Evolutionary conservation across 2,888 invertebrate genomes (phyloP).

Genomic region (Myopa tessellatipennis): DNA sequence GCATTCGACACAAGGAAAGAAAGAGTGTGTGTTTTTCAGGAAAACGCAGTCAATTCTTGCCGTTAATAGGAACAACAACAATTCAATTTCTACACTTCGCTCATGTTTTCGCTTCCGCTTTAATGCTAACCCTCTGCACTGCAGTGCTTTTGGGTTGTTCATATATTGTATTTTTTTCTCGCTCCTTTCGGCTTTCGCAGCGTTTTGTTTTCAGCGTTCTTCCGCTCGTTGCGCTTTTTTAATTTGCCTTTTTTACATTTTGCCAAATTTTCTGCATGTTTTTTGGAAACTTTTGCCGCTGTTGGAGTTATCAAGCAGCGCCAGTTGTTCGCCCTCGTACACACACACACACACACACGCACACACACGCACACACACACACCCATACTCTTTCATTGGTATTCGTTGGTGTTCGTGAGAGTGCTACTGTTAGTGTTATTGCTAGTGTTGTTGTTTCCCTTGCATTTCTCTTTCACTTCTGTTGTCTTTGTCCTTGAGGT

Average conservation of each 20-base stretch:
- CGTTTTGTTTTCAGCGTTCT: not conserved
- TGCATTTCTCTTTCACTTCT: not conserved
- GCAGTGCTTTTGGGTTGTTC: conserved; percentile 4
- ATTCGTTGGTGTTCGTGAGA: not conserved
- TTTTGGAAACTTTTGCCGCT: conserved; percentile 8
- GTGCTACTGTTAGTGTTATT: not conserved
- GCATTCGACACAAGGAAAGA: too few relatives aligned
- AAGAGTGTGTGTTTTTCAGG: too few relatives aligned
- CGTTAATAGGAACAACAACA: not conserved
- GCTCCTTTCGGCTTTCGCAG: not conserved
- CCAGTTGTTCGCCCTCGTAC: not conserved
- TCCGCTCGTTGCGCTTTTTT: conserved; percentile 24
- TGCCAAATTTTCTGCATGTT: not conserved
- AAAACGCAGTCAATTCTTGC: not conserved
- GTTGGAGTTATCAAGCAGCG: conserved; percentile 9
- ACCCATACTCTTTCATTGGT: not conserved
- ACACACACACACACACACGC: conserved; percentile 6
- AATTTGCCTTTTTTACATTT: not conserved
- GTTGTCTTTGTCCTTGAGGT: conserved; percentile 2
- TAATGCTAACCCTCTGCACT: not conserved
- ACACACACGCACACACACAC: conserved; percentile 1
- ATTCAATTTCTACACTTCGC: not conserved
- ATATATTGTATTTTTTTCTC: not conserved
- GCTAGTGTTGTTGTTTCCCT: not conserved
- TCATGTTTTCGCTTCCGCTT: not conserved